Conservation (phyloP, 2,797 vertebrate species). For the Myotis findleyi region DNA sequence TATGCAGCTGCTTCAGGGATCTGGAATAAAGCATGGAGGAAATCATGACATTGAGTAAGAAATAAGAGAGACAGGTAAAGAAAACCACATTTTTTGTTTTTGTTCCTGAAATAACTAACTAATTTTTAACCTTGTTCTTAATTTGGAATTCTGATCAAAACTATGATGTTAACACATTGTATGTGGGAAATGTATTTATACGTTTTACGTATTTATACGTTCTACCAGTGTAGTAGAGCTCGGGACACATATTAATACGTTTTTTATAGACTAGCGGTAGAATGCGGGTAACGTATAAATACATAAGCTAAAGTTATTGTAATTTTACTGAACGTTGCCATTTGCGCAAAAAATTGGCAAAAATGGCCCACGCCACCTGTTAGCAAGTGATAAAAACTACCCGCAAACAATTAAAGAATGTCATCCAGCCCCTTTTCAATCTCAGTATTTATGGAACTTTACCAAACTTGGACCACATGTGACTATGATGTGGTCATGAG, state of each 20-base stretch:
- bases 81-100: slow-evolving; percentile 17
- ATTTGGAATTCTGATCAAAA: slow-evolving; percentile 49
- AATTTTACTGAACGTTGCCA: too few species aligned
- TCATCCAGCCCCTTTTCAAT: not conserved
- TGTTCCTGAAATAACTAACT: slow-evolving; percentile 1
- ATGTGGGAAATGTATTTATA: too few species aligned
- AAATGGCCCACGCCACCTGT: too few species aligned
- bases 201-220: too few species aligned
- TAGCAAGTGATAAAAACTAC: too few species aligned
- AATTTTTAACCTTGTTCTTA: slow-evolving; percentile 10
- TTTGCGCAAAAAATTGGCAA: too few species aligned
- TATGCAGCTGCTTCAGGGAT: slow-evolving; percentile 37
- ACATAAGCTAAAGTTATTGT: too few species aligned
- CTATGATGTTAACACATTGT: too few species aligned
- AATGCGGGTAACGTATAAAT: too few species aligned
- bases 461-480: not conserved
- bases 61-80: not conserved
- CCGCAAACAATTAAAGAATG: not conserved
- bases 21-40: not conserved
- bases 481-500: not conserved
- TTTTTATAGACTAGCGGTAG: too few species aligned
- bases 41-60: not conserved
- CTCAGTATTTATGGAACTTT: not conserved
- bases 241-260: too few species aligned
- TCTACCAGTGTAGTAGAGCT: too few species aligned